These are phyloP conservation scores for Falco peregrinus DNA, from an alignment of 2,797 vertebrate species.

Conservation along the genomic window DNA sequence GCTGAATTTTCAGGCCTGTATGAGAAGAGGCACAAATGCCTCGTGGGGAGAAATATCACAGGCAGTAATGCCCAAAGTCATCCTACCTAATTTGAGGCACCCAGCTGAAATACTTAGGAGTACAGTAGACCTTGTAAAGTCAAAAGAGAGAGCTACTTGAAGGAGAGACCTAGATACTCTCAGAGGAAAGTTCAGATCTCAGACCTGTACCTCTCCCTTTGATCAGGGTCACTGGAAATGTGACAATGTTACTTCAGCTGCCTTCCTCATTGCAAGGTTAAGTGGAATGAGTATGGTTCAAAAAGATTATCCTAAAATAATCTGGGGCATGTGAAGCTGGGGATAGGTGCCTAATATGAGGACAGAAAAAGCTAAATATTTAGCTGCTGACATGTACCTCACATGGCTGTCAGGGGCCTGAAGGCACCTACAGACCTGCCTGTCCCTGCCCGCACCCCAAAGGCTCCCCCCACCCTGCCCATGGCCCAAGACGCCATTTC, in stretches of 20 bases:
- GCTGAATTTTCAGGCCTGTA: neutral
- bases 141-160: neutral
- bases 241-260: neutral
- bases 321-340: neutral
- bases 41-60: neutral
- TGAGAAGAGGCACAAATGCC: neutral
- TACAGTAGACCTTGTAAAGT: neutral
- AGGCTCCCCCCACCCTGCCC: accelerated
- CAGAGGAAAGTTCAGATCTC: neutral
- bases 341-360: neutral
- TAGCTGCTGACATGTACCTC: neutral
- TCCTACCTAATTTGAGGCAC: neutral
- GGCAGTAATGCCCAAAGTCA: neutral
- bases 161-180: neutral
- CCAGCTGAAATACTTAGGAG: neutral
- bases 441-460: accelerated
- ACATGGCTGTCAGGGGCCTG: neutral
- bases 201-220: neutral
- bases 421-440: neutral
- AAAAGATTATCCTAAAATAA: neutral
- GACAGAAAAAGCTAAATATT: neutral
- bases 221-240: neutral
- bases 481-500: neutral
- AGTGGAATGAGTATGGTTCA: accelerated
- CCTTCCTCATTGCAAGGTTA: neutral